Conservation (phyloP, 2,888 invertebrate genomes). For the Eilema caniola region DNA sequence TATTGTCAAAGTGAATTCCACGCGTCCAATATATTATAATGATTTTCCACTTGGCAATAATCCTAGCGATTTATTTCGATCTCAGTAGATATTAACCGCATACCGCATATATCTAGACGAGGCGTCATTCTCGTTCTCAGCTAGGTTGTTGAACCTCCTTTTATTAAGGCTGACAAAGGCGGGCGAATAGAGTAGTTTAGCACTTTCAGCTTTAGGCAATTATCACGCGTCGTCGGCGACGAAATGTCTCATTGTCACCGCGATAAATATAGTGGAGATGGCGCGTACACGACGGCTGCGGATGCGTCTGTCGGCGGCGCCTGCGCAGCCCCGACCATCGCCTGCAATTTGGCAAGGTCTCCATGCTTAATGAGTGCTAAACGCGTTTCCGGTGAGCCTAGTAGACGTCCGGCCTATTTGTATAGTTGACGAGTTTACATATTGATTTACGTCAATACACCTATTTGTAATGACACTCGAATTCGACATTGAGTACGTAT, state of each 20-base stretch:
- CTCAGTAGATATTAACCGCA: conserved; percentile 82
- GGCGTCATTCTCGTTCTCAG: conserved; percentile 71
- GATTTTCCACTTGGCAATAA: conserved; percentile 86
- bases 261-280: conserved; percentile 76
- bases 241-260: conserved; percentile 71
- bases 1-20: conserved; percentile 86
- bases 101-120: conserved; percentile 82
- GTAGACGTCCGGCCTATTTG: conserved; percentile 29
- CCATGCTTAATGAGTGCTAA: conserved; percentile 42
- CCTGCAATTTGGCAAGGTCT: conserved; percentile 57
- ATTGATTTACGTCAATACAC: conserved; percentile 37
- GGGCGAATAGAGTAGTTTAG: conserved; percentile 56
- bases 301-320: conserved; percentile 73
- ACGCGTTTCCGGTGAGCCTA: conserved; percentile 57
- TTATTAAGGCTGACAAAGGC: conserved; percentile 71
- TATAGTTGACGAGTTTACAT: conserved; percentile 37
- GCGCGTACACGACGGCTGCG: conserved; percentile 62
- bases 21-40: conserved; percentile 85
- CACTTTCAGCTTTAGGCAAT: conserved; percentile 68
- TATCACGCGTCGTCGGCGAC: conserved; percentile 63
- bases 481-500: conserved; percentile 18
- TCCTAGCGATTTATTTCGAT: conserved; percentile 86
- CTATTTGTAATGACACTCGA: conserved; percentile 16
- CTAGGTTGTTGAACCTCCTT: conserved; percentile 83
- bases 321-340: conserved; percentile 50